A percentile compares a stretch with the other conserved stretches of the same genome.
These are phyloP conservation scores for Mandrillus leucophaeus DNA, from an alignment of 2,113 vertebrate species.

Conservation along the genomic window DNA sequence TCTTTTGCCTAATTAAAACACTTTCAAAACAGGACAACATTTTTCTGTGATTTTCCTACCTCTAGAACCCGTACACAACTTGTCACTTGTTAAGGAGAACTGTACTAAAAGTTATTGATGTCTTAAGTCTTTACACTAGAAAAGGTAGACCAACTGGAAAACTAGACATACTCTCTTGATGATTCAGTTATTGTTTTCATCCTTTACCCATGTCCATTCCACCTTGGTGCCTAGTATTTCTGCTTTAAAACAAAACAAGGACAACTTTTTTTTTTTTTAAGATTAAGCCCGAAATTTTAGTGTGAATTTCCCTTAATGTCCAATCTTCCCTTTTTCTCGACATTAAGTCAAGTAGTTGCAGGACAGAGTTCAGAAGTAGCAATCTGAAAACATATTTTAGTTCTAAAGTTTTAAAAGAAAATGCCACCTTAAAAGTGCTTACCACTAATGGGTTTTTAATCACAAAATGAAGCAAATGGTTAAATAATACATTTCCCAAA, in stretches of 20 bases:
- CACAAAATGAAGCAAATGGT: conserved; percentile 48
- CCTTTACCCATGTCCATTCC: not conserved
- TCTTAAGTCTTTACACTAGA: conserved; percentile 8
- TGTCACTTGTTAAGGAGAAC: conserved; percentile 31
- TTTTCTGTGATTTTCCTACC: conserved; percentile 73
- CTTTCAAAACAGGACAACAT: conserved; percentile 49
- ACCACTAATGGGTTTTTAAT: not conserved
- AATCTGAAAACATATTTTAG: conserved; percentile 23
- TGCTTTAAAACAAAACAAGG: conserved; percentile 48
- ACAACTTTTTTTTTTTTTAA: conserved; percentile 1
- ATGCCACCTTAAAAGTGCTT: not conserved
- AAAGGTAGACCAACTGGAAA: conserved; percentile 27
- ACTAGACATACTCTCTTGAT: not conserved
- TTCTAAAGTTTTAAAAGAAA: conserved; percentile 47
- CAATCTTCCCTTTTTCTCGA: conserved; percentile 13
- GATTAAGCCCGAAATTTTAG: conserved; percentile 29
- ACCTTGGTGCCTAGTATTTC: conserved; percentile 8
- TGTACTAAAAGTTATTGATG: conserved; percentile 34
- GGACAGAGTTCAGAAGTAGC: conserved; percentile 23
- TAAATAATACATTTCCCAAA: conserved; percentile 22
- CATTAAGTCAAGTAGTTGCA: conserved; percentile 44
- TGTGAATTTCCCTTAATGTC: conserved; percentile 49
- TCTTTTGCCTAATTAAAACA: conserved; percentile 75
- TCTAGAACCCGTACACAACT: conserved; percentile 9
- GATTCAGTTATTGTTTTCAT: conserved; percentile 18